phyloP scores from a whole-genome alignment of 92 coral and sea anemone genomes.

The Virgularia gustaviana region DNA sequence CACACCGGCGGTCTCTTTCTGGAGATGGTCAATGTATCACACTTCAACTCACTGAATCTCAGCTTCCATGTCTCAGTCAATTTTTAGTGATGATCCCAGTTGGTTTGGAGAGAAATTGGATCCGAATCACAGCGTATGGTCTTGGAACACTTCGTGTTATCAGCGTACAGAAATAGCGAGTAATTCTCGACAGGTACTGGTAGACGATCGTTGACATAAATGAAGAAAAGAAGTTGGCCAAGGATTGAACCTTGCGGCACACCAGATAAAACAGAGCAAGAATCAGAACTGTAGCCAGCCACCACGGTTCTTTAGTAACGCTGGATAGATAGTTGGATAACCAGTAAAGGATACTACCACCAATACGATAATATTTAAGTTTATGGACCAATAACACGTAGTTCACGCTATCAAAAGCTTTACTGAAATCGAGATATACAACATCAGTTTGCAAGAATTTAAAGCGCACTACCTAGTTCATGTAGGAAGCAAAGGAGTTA shows the following conservation, averaged over 20 bases:
- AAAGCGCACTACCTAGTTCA: no score
- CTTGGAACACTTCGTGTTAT: not conserved
- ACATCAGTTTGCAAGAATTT: not conserved
- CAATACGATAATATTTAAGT: constrained; percentile 4
- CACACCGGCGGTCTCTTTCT: no score
- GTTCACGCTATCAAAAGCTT: not conserved
- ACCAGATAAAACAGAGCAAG: constrained; percentile 24
- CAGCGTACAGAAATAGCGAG: not conserved
- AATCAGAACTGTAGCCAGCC: constrained; percentile 10
- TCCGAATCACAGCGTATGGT: no score
- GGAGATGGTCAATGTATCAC: no score
- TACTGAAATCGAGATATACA: not conserved
- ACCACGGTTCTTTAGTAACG: constrained; percentile 15
- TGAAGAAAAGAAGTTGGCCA: constrained; percentile 20
- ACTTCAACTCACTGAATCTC: no score
- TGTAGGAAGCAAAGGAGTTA: no score
- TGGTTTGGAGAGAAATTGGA: no score
- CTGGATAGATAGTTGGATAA: constrained; percentile 20
- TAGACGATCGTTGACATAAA: constrained; percentile 30
- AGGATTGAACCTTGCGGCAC: constrained; percentile 35
- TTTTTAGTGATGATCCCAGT: no score
- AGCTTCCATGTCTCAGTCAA: no score
- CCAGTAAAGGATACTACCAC: constrained; percentile 33
- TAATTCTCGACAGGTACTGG: constrained; percentile 7
- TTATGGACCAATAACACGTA: not conserved